Evolutionary conservation across 2,113 vertebrate genomes (phyloP).

Genomic region (Ranitomeya imitator): DNA sequence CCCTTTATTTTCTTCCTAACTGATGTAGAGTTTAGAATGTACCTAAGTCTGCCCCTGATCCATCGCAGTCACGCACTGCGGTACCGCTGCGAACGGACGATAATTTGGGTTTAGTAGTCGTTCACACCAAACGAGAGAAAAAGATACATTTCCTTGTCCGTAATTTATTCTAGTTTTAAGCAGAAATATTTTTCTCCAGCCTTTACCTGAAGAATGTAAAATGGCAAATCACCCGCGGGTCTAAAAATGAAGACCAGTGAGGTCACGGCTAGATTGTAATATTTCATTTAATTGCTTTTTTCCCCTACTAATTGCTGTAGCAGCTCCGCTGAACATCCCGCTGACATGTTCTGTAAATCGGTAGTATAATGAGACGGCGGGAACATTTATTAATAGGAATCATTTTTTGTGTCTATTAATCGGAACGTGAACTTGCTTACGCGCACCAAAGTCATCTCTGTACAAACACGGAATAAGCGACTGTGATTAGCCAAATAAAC

Average conservation of each 20-base stretch:
- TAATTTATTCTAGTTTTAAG: not conserved
- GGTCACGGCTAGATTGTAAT: not conserved
- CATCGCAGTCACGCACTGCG: no score
- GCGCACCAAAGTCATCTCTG: not conserved
- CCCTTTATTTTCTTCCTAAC: no score
- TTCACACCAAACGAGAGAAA: not conserved
- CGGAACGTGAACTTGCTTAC: not conserved
- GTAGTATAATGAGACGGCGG: not conserved
- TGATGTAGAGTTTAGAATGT: no score
- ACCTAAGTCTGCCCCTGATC: no score
- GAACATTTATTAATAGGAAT: not conserved
- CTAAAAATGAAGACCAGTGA: not conserved
- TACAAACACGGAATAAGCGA: not conserved
- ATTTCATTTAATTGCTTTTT: slow-evolving; percentile 35
- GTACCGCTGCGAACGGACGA: no score
- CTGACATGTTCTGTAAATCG: not conserved
- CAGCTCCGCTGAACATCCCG: not conserved
- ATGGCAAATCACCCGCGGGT: not conserved
- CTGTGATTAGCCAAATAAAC: not conserved
- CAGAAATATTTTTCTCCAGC: not conserved
- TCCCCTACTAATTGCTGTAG: slow-evolving; percentile 11
- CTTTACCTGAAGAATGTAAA: not conserved
- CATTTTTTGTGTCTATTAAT: not conserved
- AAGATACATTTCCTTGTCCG: not conserved
- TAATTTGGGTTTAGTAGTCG: no score